These are phyloP conservation scores for Drosophila macrospina DNA, from an alignment of 2,888 invertebrate genomes.

Conservation along the genomic window DNA sequence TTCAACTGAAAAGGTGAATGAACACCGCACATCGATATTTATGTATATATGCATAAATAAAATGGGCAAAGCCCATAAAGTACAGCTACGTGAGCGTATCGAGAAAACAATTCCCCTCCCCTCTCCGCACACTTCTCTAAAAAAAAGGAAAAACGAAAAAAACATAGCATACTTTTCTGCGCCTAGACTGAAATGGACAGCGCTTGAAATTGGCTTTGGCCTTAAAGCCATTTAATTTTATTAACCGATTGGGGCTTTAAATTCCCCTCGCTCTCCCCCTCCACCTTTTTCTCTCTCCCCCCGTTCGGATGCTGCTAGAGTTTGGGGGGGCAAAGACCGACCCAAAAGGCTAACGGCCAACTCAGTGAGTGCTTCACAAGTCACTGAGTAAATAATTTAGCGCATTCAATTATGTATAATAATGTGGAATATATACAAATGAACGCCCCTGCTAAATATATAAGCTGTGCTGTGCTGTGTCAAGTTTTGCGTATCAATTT, in stretches of 20 bases:
- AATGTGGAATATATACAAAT: constrained; percentile 47
- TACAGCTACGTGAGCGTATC: constrained; percentile 51
- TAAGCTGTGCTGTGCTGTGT: constrained; percentile 2
- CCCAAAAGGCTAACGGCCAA: constrained; percentile 18
- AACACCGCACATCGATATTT: constrained; percentile 67
- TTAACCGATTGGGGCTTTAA: constrained; percentile 60
- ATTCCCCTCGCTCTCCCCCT: background rate
- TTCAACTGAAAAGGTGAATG: constrained; percentile 63
- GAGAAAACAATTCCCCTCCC: background rate
- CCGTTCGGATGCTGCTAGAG: background rate
- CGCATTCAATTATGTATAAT: constrained; percentile 74
- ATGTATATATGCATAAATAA: constrained; percentile 62
- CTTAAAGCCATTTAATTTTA: constrained; percentile 76
- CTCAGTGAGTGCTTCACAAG: constrained; percentile 40
- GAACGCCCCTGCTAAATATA: constrained; percentile 32
- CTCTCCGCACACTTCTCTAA: too few relatives aligned
- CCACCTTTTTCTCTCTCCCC: too few relatives aligned
- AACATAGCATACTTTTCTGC: constrained; percentile 51
- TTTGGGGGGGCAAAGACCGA: background rate
- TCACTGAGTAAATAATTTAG: constrained; percentile 70
- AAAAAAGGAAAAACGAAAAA: background rate
- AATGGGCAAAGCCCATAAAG: constrained; percentile 50
- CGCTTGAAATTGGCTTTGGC: constrained; percentile 45
- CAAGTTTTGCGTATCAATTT: constrained; percentile 27
- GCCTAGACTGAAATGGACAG: constrained; percentile 15